Evolutionary conservation across 2,797 vertebrate genomes (phyloP).

Genomic region (Mus caroli): DNA sequence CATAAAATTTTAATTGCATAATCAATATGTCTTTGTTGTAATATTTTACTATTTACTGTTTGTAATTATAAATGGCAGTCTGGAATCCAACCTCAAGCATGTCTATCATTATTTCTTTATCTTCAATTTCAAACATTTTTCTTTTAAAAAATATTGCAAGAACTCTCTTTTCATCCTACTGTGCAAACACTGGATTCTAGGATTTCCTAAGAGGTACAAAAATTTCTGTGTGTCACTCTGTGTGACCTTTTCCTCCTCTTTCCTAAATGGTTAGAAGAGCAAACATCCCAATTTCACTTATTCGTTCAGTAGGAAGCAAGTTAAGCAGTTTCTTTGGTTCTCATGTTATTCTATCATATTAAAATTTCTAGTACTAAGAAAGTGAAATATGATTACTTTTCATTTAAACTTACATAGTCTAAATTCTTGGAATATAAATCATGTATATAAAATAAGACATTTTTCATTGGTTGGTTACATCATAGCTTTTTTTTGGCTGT

Average conservation of each 20-base stretch:
- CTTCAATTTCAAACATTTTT: neutral
- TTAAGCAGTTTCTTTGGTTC: neutral
- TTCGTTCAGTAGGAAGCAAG: neutral
- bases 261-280: neutral
- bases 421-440: neutral
- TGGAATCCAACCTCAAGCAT: neutral
- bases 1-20: neutral
- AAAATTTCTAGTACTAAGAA: neutral
- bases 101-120: slow-evolving; percentile 14
- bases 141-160: neutral
- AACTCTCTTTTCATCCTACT: neutral
- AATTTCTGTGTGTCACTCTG: neutral
- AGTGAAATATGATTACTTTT: neutral
- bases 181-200: neutral
- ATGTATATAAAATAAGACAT: neutral
- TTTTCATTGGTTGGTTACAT: neutral
- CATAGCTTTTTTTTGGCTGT: neutral
- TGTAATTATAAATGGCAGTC: neutral
- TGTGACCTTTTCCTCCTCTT: neutral
- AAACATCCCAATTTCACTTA: neutral
- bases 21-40: neutral
- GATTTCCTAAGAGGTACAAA: neutral
- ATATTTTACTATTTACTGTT: neutral
- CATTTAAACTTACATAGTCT: neutral
- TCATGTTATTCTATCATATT: neutral